phyloP scores from a whole-genome alignment of 2,797 vertebrate genomes.

The Sebastes taczanowskii region DNA sequence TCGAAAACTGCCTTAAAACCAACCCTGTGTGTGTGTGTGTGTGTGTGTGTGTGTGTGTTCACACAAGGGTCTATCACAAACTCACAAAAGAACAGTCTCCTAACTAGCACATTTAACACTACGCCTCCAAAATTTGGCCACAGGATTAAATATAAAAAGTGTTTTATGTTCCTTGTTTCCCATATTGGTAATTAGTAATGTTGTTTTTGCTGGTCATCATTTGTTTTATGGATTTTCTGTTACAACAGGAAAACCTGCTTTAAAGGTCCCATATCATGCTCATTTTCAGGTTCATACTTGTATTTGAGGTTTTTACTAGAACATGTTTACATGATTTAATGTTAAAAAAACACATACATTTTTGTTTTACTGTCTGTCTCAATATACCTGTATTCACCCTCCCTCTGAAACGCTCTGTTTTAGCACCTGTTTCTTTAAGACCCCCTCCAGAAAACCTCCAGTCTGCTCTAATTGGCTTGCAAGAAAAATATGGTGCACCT shows the following conservation, averaged over 20 bases:
- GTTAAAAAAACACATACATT: background rate
- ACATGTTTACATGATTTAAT: background rate
- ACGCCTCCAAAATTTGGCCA: background rate
- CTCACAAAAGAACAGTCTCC: background rate
- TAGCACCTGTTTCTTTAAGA: no score
- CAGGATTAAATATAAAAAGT: background rate
- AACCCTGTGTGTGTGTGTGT: background rate
- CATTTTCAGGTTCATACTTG: background rate
- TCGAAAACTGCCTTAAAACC: constrained; percentile 36
- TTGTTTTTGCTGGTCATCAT: background rate
- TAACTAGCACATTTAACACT: background rate
- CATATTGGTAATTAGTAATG: background rate
- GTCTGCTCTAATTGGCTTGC: no score
- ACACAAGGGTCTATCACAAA: background rate
- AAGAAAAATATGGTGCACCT: background rate
- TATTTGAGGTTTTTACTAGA: background rate
- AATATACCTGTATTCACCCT: no score
- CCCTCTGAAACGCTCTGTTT: accelerated
- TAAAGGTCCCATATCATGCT: background rate
- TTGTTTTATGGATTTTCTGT: background rate
- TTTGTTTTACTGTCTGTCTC: no score
- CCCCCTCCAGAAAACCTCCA: no score
- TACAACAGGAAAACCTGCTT: background rate
- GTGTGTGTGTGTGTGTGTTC: constrained; percentile 1
- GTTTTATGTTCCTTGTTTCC: background rate